Evolutionary conservation across 2,888 invertebrate species (phyloP).

Genomic region (Stramonita haemastoma): DNA sequence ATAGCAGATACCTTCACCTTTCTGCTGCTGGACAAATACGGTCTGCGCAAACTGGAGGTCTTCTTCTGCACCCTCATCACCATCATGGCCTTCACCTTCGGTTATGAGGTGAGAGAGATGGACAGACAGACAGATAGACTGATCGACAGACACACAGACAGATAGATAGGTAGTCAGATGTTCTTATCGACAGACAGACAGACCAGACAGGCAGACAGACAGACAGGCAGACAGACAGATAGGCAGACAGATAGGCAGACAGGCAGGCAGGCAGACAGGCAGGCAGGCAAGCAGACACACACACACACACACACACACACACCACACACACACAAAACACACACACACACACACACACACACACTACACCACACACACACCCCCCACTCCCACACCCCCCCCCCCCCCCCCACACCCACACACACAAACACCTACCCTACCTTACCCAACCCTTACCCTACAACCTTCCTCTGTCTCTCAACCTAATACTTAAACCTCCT

Average conservation of each 20-base stretch:
- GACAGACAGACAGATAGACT: neutral
- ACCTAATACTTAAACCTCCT: too few relatives aligned
- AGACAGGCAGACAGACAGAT: neutral
- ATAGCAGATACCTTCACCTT: constrained; percentile 91
- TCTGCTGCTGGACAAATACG: constrained; percentile 89
- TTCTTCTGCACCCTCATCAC: constrained; percentile 89
- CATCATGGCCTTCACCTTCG: constrained; percentile 91
- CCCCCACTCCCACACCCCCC: neutral
- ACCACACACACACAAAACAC: neutral
- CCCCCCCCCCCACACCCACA: neutral
- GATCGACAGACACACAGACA: neutral
- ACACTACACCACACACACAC: neutral
- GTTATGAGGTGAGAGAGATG: constrained; percentile 81
- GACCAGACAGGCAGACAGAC: neutral
- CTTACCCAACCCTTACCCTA: too few relatives aligned
- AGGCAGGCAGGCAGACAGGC: neutral
- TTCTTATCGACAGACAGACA: neutral
- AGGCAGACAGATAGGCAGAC: neutral
- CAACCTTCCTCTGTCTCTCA: neutral
- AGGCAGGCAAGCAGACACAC: too few relatives aligned
- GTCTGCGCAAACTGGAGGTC: constrained; percentile 87
- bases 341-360: constrained; percentile 1
- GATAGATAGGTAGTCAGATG: neutral
- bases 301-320: neutral
- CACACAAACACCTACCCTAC: neutral